phyloP scores from a whole-genome alignment of 1,140 invertebrate species.

The Aleiodes sp. region DNA sequence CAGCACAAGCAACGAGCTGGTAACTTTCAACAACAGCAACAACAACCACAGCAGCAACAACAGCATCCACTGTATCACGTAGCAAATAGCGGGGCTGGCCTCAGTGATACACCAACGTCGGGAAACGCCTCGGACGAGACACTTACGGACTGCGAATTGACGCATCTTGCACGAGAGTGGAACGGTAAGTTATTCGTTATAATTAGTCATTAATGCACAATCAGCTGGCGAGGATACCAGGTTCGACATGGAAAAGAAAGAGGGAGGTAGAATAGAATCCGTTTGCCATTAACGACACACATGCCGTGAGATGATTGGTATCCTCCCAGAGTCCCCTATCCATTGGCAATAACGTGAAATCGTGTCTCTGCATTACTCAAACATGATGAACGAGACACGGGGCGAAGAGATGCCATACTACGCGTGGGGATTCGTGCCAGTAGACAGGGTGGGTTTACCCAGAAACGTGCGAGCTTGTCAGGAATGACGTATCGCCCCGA shows the following conservation, averaged over 20 bases:
- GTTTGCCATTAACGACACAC: background rate
- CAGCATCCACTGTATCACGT: conserved; percentile 65
- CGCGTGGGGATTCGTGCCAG: background rate
- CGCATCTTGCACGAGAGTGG: conserved; percentile 76
- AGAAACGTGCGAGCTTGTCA: conserved; percentile 27
- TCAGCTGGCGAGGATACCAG: too few species aligned
- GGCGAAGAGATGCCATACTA: background rate
- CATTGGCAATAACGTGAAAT: conserved; percentile 35
- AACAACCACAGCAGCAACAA: conserved; percentile 66
- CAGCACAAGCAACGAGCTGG: conserved; percentile 48
- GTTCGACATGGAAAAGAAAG: background rate
- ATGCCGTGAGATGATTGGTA: background rate
- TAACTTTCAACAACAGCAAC: conserved; percentile 47
- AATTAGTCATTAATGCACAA: background rate
- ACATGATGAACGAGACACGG: conserved; percentile 32
- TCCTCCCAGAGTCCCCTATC: background rate
- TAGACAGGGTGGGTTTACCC: background rate
- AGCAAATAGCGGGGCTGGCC: conserved; percentile 69
- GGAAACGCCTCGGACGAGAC: conserved; percentile 85
- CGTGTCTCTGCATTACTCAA: conserved; percentile 37
- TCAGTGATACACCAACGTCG: conserved; percentile 80
- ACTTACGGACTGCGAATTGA: conserved; percentile 81
- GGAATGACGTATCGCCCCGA: conserved; percentile 35
- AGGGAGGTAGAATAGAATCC: background rate
- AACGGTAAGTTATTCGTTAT: conserved; percentile 73